Conservation (phyloP, 2,888 invertebrate species). For the Scaptomyza parva region DNA sequence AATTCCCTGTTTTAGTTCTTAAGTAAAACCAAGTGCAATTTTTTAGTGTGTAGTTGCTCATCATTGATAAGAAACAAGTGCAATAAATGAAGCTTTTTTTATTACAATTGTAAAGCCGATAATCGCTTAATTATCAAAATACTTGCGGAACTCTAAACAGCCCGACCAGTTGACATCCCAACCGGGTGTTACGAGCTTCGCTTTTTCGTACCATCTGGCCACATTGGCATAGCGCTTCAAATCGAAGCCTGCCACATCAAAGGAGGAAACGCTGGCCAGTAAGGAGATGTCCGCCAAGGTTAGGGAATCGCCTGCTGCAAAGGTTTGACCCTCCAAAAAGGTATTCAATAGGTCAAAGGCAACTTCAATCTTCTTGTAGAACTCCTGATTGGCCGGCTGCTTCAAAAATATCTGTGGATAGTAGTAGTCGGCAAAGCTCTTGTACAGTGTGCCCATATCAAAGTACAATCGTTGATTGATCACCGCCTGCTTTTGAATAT, state of each 20-base stretch:
- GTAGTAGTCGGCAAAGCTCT: conserved; percentile 89
- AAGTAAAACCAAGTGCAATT: conserved; percentile 62
- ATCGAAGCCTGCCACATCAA: conserved; percentile 89
- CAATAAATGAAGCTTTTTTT: conserved; percentile 62
- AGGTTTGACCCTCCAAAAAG: conserved; percentile 89
- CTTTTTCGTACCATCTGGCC: conserved; percentile 87
- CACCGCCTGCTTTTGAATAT: conserved; percentile 89
- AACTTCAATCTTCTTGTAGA: conserved; percentile 88
- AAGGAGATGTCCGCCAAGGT: conserved; percentile 92
- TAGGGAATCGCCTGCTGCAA: conserved; percentile 89
- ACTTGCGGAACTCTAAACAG: conserved; percentile 86
- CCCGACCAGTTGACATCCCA: conserved; percentile 87
- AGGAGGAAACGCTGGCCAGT: conserved; percentile 89
- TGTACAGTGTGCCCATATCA: too few relatives aligned
- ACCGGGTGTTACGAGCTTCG: conserved; percentile 87
- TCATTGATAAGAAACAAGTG: conserved; percentile 62
- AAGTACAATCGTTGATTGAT: conserved; percentile 92
- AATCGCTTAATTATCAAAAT: conserved; percentile 54
- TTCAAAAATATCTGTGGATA: conserved; percentile 88
- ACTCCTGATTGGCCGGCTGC: conserved; percentile 87
- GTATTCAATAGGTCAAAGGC: conserved; percentile 89
- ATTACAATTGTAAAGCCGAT: neutral
- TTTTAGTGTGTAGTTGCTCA: conserved; percentile 50
- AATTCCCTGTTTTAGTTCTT: conserved; percentile 72
- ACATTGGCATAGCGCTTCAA: conserved; percentile 89